phyloP scores from a whole-genome alignment of 2,113 vertebrate species.

The Forbesichthys agassizii region DNA sequence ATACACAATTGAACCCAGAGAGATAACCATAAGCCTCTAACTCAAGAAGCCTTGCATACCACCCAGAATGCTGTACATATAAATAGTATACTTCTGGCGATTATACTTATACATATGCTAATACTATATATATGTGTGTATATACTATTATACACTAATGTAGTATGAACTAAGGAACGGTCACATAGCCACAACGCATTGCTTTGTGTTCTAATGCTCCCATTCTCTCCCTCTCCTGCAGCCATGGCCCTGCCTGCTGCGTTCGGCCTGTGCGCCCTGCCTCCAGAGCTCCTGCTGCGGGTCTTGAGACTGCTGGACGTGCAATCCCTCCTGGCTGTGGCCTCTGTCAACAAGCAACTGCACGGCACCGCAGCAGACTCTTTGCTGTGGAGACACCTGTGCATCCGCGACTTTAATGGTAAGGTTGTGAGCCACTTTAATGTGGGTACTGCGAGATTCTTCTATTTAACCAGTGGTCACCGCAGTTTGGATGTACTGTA shows the following conservation, averaged over 20 bases:
- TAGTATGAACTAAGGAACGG: too few species aligned
- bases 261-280: conserved; percentile 88
- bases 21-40: too few species aligned
- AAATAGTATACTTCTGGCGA: too few species aligned
- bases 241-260: conserved; percentile 88
- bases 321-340: conserved; percentile 80
- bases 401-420: conserved; percentile 87
- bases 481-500: too few species aligned
- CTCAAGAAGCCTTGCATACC: too few species aligned
- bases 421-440: conserved; percentile 12
- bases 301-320: conserved; percentile 88
- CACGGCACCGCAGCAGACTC: conserved; percentile 78
- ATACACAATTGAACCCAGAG: too few species aligned
- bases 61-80: too few species aligned
- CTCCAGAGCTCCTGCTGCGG: conserved; percentile 88
- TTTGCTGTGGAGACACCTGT: conserved; percentile 90
- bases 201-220: not conserved
- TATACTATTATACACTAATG: too few species aligned
- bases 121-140: too few species aligned
- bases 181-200: not conserved
- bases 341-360: conserved; percentile 82
- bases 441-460: too few species aligned
- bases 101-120: too few species aligned
- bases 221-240: conserved; percentile 45
- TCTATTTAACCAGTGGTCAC: too few species aligned